phyloP scores from a whole-genome alignment of 2,113 vertebrate genomes.

The Plotosus lineatus region DNA sequence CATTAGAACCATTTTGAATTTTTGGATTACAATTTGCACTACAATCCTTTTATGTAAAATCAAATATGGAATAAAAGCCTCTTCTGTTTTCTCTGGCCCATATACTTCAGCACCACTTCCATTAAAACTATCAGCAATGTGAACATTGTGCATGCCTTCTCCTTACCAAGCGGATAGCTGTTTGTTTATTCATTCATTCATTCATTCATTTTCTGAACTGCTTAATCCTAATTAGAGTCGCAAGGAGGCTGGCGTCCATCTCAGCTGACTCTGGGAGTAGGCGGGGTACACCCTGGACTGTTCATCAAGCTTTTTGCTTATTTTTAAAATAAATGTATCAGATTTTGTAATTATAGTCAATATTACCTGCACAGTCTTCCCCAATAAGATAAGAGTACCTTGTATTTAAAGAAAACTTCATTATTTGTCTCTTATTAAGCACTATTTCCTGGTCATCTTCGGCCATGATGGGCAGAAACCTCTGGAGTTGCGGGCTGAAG shows the following conservation, averaged over 20 bases:
- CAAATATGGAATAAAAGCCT: background rate
- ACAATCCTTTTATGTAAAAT: background rate
- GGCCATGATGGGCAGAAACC: constrained; percentile 96
- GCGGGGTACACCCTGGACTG: too few species aligned
- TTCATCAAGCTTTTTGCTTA: too few species aligned
- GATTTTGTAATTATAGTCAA: background rate
- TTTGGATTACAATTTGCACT: background rate
- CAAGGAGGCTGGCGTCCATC: too few species aligned
- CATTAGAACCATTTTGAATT: constrained; percentile 13
- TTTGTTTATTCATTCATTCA: too few species aligned
- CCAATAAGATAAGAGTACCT: background rate
- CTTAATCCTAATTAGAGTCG: too few species aligned
- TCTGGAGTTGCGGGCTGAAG: constrained; percentile 90
- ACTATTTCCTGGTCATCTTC: constrained; percentile 92
- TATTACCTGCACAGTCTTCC: background rate
- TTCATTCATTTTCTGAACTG: too few species aligned
- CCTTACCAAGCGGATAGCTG: background rate
- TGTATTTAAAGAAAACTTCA: background rate
- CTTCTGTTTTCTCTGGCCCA: background rate
- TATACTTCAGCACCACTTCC: background rate
- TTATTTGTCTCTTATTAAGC: constrained; percentile 67
- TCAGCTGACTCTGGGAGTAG: too few species aligned
- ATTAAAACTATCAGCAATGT: background rate
- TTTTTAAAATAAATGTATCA: too few species aligned
- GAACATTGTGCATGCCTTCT: background rate